Base-by-base conservation (phyloP, 2,888 invertebrate genomes). In the Diachrysia chrysitis region DNA sequence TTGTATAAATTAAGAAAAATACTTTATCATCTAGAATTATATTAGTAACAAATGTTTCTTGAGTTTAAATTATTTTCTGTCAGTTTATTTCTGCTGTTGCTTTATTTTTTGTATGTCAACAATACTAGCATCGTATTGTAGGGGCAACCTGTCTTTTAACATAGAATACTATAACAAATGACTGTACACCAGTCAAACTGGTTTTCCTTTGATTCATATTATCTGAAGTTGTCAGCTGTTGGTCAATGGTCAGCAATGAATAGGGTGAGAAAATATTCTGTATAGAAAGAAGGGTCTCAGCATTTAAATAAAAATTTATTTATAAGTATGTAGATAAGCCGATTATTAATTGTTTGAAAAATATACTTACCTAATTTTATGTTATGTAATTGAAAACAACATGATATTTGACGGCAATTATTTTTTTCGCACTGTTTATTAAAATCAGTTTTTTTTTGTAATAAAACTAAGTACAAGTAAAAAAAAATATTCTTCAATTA, bases 181-280 rank as follows among this genome's bases (percentile, higher is more conserved):
- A 51, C 12, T 21, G 17, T 12, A 10, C 10, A 51, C 48, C 10
- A 51, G 48, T 21, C 10, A 51, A 51, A 51, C 48, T 21, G 14
- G 48, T 51, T 51, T 51, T 51, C 21, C 48, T 21, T n/a, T 3
- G 48, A 21, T 48, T 48, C 48, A 10, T 51, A 21, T 51, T 51
- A 51, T 51, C 12, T 51, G 48, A 42, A 42, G 19, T 51, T 21
- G 19, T 51, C 48, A 10, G 21, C 19, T 51, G 48, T 51, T 1
- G 48, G 48, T 51, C 10, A 51, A 3, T 48, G 2, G n/a, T n/a
- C n/a, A n/a, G n/a, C n/a, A n/a, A 19, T 51, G 19, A 51, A 51
- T 21, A 19, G 48, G 48, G 48, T 51, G 48, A 51, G 48, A 51
- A 51, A 51, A 51, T 51, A 12, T 48, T 48, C 9, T 17, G 19